These are phyloP conservation scores for Pachyramphus minor DNA, from an alignment of 2,113 vertebrate genomes.

Conservation along the genomic window DNA sequence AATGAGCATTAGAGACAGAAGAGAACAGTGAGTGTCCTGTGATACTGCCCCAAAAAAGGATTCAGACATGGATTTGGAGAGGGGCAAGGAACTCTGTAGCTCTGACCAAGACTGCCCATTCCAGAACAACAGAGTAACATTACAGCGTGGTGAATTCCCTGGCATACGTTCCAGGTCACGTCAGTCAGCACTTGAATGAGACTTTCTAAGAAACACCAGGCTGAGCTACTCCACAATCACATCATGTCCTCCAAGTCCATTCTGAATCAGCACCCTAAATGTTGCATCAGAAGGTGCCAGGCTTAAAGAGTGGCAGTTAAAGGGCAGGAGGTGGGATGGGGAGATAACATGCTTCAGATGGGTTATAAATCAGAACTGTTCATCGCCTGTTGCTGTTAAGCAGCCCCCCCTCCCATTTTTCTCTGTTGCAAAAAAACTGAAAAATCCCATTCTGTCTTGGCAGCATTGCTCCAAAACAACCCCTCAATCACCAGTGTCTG, in stretches of 20 bases:
- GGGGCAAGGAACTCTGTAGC: neutral
- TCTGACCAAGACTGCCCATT: neutral
- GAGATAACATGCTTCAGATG: slow-evolving; percentile 14
- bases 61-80: neutral
- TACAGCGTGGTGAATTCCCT: neutral
- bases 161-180: neutral
- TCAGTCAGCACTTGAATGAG: neutral
- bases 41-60: neutral
- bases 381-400: neutral
- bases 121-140: neutral
- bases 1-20: neutral
- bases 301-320: neutral
- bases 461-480: neutral
- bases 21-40: neutral
- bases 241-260: neutral
- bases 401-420: neutral
- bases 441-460: neutral
- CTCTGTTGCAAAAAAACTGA: neutral
- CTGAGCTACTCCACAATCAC: neutral
- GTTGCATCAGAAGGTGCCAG: slow-evolving; percentile 16
- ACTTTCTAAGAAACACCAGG: neutral
- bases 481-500: neutral
- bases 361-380: slow-evolving; percentile 13
- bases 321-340: neutral
- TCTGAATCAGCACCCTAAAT: neutral